Percentiles rank a stretch among this genome's conserved stretches.
phyloP scores from a whole-genome alignment of 2,888 invertebrate species.

The Meiosimyza decipiens region DNA sequence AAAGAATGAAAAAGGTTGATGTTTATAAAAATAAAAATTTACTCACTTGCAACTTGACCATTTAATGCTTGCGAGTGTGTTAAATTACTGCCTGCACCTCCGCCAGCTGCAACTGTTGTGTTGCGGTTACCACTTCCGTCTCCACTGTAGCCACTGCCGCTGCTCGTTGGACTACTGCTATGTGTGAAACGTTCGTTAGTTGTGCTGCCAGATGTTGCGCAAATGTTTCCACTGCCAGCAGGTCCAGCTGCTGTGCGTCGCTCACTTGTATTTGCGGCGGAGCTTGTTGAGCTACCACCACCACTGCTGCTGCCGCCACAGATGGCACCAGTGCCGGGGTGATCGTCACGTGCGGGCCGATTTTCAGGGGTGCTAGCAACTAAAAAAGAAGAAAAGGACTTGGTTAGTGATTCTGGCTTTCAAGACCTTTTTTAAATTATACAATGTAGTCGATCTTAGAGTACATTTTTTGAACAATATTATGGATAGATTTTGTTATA shows the following conservation, averaged over 20 bases:
- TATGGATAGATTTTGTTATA: too few relatives aligned
- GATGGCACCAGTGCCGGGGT: constrained; percentile 51
- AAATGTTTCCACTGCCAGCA: constrained; percentile 9
- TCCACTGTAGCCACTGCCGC: constrained; percentile 36
- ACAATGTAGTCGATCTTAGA: too few relatives aligned
- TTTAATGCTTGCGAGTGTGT: constrained; percentile 53
- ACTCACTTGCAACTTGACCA: constrained; percentile 69
- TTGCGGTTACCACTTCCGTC: constrained; percentile 18
- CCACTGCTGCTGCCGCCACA: constrained; percentile 60
- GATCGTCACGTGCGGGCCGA: constrained; percentile 72
- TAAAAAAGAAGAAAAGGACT: constrained; percentile 67
- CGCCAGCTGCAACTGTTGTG: constrained; percentile 34
- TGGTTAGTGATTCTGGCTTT: background rate
- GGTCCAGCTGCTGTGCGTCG: constrained; percentile 16
- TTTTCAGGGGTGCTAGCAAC: constrained; percentile 87
- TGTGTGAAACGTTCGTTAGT: constrained; percentile 18
- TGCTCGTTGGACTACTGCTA: constrained; percentile 49
- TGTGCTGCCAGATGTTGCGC: constrained; percentile 33
- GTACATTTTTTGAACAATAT: too few relatives aligned
- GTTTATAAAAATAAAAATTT: constrained; percentile 8
- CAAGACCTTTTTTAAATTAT: too few relatives aligned
- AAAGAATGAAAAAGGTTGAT: background rate
- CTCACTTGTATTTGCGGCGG: constrained; percentile 66
- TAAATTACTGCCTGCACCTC: constrained; percentile 44
- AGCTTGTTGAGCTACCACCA: constrained; percentile 36